A percentile compares a stretch with the other conserved stretches of the same genome.
Conservation (phyloP, 2,797 vertebrate species). For the Centropyge bicolor region DNA sequence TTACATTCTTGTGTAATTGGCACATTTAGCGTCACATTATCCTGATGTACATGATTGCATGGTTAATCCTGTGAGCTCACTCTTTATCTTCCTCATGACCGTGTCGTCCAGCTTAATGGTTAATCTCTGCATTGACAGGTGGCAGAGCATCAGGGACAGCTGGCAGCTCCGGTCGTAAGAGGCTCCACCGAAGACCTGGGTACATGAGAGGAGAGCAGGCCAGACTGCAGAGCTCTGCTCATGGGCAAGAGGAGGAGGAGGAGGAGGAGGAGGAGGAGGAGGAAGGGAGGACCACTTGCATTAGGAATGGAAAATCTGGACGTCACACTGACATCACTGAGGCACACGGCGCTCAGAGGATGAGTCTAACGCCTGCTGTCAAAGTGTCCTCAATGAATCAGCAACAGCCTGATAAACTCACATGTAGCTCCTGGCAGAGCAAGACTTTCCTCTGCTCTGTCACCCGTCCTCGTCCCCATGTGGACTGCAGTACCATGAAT, state of each 20-base stretch:
- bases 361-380: constrained; percentile 46
- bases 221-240: constrained; percentile 55
- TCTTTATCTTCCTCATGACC: constrained; percentile 59
- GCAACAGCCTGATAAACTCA: constrained; percentile 25
- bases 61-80: constrained; percentile 59
- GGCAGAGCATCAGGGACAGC: constrained; percentile 73
- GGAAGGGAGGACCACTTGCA: constrained; percentile 39
- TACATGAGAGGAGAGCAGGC: constrained; percentile 86
- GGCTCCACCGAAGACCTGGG: constrained; percentile 85
- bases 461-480: constrained; percentile 19
- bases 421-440: constrained; percentile 41
- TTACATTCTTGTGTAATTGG: constrained; percentile 17
- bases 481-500: constrained; percentile 22
- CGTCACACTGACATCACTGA: constrained; percentile 46
- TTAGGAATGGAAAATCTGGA: constrained; percentile 63
- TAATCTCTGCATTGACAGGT: constrained; percentile 83
- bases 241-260: constrained; percentile 54
- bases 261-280: constrained; percentile 66
- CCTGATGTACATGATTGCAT: constrained; percentile 15
- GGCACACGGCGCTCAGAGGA: constrained; percentile 28
- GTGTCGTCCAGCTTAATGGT: constrained; percentile 71
- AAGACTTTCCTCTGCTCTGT: constrained; percentile 23
- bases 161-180: constrained; percentile 73
- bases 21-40: constrained; percentile 16
- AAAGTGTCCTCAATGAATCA: constrained; percentile 42